A percentile compares a stretch with the other conserved stretches of the same genome.
These are phyloP conservation scores for Lanius collurio DNA, from an alignment of 2,113 vertebrate genomes.

Conservation along the genomic window DNA sequence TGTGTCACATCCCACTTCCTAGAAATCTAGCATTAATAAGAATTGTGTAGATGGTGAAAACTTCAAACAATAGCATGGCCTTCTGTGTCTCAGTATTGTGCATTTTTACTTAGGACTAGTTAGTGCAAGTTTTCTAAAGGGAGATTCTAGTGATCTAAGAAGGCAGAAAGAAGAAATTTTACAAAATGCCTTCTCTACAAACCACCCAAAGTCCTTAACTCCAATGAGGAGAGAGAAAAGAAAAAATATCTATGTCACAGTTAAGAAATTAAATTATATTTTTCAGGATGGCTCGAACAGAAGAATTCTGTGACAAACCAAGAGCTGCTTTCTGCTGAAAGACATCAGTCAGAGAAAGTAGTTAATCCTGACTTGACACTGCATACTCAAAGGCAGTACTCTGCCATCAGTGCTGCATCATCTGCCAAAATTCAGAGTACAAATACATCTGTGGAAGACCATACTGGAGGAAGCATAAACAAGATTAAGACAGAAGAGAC, in stretches of 20 bases:
- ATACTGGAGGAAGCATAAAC: background rate
- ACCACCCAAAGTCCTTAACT: background rate
- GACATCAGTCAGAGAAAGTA: background rate
- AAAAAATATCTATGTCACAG: background rate
- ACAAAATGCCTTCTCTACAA: background rate
- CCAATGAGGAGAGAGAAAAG: background rate
- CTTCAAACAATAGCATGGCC: background rate
- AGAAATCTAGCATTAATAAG: background rate
- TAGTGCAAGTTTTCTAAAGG: background rate
- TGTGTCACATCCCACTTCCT: background rate
- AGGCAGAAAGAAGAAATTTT: background rate
- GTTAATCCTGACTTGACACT: background rate
- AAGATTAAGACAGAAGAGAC: constrained; percentile 32
- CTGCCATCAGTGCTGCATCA: background rate
- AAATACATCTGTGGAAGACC: background rate
- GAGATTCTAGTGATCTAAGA: background rate
- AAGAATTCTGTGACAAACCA: background rate
- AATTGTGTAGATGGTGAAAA: background rate
- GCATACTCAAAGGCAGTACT: background rate
- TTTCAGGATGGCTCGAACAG: constrained; percentile 67
- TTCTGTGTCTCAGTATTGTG: background rate
- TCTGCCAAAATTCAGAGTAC: background rate
- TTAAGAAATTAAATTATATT: background rate
- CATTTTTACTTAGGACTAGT: background rate
- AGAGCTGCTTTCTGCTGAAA: background rate